phyloP scores from a whole-genome alignment of 2,888 invertebrate genomes.

The Lysandra bellargus region DNA sequence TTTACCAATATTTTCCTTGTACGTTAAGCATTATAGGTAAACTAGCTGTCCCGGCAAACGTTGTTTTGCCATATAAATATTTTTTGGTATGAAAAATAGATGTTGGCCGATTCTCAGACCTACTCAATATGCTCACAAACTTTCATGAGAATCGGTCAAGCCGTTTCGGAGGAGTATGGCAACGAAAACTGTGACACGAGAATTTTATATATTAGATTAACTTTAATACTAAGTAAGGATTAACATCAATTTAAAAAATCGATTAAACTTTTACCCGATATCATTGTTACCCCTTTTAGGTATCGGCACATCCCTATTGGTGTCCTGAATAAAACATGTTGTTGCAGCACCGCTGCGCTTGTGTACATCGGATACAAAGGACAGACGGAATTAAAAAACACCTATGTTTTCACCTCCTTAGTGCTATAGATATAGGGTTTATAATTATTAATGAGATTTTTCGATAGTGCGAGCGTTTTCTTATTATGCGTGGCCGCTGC shows the following conservation, averaged over 20 bases:
- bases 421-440: neutral
- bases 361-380: neutral
- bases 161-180: too few species aligned
- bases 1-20: too few species aligned
- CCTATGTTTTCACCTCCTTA: neutral
- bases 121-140: too few species aligned
- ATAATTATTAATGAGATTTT: neutral
- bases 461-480: neutral
- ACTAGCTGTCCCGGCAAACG: neutral
- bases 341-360: neutral
- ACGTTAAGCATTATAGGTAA: neutral
- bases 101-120: too few species aligned
- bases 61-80: too few species aligned
- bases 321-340: constrained; percentile 1
- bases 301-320: constrained; percentile 1
- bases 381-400: constrained; percentile 10
- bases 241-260: neutral
- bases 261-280: neutral
- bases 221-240: neutral
- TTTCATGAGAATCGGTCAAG: too few species aligned
- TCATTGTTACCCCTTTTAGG: too few species aligned
- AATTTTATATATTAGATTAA: neutral
- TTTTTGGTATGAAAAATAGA: too few species aligned
- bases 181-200: too few species aligned
- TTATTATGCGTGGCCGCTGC: neutral